Conservation (phyloP, 1,140 invertebrate genomes). For the Gryon sp. region DNA sequence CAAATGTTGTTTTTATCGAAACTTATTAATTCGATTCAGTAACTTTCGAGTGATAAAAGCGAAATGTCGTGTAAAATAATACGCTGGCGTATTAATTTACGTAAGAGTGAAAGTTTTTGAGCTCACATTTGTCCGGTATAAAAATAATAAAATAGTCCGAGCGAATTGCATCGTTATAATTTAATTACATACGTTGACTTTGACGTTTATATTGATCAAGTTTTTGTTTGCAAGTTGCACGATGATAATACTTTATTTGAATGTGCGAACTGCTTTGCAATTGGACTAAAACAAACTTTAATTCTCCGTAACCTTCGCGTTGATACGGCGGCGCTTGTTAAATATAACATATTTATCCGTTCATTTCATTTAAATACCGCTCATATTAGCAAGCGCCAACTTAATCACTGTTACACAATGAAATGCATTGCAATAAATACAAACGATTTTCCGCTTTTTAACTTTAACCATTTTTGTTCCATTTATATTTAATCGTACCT, state of each 20-base stretch:
- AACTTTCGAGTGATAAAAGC: conserved; percentile 44
- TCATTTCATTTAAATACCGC: conserved; percentile 30
- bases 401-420: conserved; percentile 28
- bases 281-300: conserved; percentile 34
- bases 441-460: conserved; percentile 19
- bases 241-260: conserved; percentile 30
- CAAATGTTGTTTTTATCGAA: conserved; percentile 7
- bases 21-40: conserved; percentile 36
- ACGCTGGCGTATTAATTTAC: conserved; percentile 48
- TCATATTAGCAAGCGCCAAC: neutral
- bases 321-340: conserved; percentile 13
- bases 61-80: conserved; percentile 58
- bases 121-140: conserved; percentile 1
- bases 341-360: conserved; percentile 31
- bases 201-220: conserved; percentile 31
- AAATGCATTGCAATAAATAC: conserved; percentile 17
- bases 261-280: conserved; percentile 12
- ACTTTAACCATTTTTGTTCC: no score
- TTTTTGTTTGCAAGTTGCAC: conserved; percentile 11
- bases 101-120: conserved; percentile 61
- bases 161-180: conserved; percentile 58
- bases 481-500: no score
- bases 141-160: conserved; percentile 29
- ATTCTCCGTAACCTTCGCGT: conserved; percentile 30
- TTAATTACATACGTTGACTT: conserved; percentile 50